Conservation (phyloP, 1,140 invertebrate species). For the Cherax quadricarinatus region DNA sequence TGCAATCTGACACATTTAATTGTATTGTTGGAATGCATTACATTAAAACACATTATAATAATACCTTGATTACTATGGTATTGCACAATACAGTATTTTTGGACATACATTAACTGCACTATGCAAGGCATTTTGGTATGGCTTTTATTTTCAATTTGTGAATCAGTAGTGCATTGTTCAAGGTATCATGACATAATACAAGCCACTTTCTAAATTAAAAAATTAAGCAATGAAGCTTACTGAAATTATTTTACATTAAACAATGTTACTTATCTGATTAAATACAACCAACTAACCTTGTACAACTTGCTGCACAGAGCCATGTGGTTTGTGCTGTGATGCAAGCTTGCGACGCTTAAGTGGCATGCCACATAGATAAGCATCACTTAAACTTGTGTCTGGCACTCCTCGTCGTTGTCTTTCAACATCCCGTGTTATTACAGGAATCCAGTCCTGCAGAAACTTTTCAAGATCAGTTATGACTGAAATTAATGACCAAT, state of each 20-base stretch:
- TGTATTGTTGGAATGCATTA: too few species aligned
- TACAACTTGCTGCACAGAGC: conserved; percentile 67
- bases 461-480: background rate
- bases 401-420: conserved; percentile 77
- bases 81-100: too few species aligned
- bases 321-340: conserved; percentile 74
- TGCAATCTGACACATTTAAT: too few species aligned
- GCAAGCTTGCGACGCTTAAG: conserved; percentile 87
- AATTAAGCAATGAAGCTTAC: background rate
- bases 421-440: conserved; percentile 85
- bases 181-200: too few species aligned
- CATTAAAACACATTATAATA: too few species aligned
- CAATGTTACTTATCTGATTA: background rate
- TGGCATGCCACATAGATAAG: conserved; percentile 89
- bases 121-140: too few species aligned
- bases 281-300: conserved; percentile 46
- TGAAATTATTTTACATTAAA: too few species aligned
- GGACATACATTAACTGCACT: too few species aligned
- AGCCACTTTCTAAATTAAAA: background rate
- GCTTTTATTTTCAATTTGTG: too few species aligned
- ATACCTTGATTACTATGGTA: too few species aligned
- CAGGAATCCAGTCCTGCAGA: conserved; percentile 87
- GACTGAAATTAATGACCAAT: too few species aligned
- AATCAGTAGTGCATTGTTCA: too few species aligned
- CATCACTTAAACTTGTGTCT: conserved; percentile 79